Evolutionary conservation across 2,888 invertebrate genomes (phyloP).

Genomic region (Nezara viridula): DNA sequence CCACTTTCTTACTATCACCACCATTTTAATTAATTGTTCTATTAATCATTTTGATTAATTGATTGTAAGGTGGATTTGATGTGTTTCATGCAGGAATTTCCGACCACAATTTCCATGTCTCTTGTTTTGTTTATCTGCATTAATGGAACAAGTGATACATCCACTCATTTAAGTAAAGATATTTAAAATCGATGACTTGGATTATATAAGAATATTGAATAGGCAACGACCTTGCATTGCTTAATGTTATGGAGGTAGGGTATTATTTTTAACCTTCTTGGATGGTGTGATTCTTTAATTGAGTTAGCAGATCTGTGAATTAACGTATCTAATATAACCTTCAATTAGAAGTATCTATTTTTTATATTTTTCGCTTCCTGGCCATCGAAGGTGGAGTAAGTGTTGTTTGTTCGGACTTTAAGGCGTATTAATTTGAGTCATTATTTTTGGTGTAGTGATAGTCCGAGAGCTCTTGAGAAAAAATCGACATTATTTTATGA

Average conservation of each 20-base stretch:
- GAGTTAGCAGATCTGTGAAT: not conserved
- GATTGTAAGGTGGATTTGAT: constrained; percentile 17
- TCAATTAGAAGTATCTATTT: not conserved
- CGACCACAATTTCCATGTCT: not conserved
- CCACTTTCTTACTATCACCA: constrained; percentile 7
- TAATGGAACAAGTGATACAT: not conserved
- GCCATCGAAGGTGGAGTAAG: too few relatives aligned
- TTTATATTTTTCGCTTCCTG: not conserved
- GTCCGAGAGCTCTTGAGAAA: too few relatives aligned
- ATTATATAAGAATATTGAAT: not conserved
- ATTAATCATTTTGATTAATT: constrained; percentile 46
- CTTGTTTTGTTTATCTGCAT: not conserved
- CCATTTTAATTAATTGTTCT: constrained; percentile 46
- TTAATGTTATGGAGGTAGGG: not conserved
- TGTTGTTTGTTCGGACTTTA: too few relatives aligned
- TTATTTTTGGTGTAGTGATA: too few relatives aligned
- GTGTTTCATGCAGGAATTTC: not conserved
- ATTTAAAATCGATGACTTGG: not conserved
- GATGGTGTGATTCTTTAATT: constrained; percentile 28
- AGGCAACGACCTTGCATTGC: not conserved
- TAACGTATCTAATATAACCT: not conserved
- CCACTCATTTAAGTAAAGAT: too few relatives aligned
- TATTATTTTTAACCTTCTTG: constrained; percentile 1
- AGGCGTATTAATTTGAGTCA: too few relatives aligned
- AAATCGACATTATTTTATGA: too few relatives aligned